Percentiles rank a stretch among this genome's conserved stretches.
phyloP scores from a whole-genome alignment of 2,888 invertebrate genomes.

The Torymus tubicola region DNA sequence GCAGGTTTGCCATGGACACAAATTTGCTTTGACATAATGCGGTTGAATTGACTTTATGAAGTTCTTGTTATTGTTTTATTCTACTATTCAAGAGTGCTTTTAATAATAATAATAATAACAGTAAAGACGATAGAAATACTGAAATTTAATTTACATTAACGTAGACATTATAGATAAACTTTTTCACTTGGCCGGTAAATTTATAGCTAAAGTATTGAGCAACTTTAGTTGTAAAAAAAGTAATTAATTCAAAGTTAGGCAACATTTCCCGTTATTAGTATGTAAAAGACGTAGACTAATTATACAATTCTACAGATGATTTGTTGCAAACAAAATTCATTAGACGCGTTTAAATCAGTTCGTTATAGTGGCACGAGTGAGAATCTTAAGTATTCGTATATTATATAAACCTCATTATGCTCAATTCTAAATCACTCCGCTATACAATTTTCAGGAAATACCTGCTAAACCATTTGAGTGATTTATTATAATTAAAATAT shows the following conservation, averaged over 20 bases:
- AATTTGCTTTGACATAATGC: too few relatives aligned
- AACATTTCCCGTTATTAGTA: conserved; percentile 31
- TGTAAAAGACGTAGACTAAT: conserved; percentile 16
- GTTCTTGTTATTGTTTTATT: neutral
- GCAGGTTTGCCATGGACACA: too few relatives aligned
- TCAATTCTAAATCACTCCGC: neutral
- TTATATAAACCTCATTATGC: neutral
- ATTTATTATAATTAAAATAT: neutral
- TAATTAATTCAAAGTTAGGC: conserved; percentile 34
- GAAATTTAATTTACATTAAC: too few relatives aligned
- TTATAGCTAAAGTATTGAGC: conserved; percentile 31
- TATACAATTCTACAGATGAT: conserved; percentile 22
- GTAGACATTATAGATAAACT: conserved; percentile 3
- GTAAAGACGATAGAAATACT: too few relatives aligned
- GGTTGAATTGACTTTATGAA: neutral
- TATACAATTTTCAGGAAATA: conserved; percentile 7
- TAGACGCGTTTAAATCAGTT: neutral
- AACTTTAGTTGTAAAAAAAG: conserved; percentile 1
- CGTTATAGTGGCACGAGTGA: neutral
- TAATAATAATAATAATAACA: too few relatives aligned
- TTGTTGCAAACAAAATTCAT: conserved; percentile 22
- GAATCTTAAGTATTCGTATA: conserved; percentile 8
- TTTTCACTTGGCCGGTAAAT: neutral
- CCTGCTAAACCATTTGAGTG: neutral
- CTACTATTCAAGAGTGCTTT: neutral